These are phyloP conservation scores for Crambe crambe DNA, from an alignment of 37 sponge, comb jelly and placozoan species.

Conservation along the genomic window DNA sequence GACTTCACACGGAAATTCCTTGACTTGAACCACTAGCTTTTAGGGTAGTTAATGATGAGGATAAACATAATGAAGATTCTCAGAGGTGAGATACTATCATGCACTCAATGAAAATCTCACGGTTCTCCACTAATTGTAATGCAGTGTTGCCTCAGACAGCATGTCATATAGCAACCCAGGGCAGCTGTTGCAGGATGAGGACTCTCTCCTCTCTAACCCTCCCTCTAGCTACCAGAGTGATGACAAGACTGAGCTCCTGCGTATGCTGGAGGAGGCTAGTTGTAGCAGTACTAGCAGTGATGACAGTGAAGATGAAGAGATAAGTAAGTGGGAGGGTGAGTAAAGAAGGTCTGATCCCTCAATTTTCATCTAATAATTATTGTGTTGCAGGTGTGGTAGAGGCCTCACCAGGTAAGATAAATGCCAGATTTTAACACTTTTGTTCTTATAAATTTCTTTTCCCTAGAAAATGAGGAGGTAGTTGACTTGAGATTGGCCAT, in stretches of 20 bases:
- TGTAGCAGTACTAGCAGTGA: conserved; percentile 21
- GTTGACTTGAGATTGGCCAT: conserved; percentile 13
- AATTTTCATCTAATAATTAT: background rate
- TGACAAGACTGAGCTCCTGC: conserved; percentile 29
- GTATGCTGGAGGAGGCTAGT: conserved; percentile 45
- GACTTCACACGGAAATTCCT: no score
- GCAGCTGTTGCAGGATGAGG: conserved; percentile 36
- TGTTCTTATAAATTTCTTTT: background rate
- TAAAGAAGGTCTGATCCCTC: background rate
- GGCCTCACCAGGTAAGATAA: conserved; percentile 3
- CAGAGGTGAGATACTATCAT: conserved; percentile 54
- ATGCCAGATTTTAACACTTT: background rate
- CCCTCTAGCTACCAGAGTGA: background rate
- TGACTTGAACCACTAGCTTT: conserved; percentile 37
- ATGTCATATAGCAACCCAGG: background rate
- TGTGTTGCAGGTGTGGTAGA: conserved; percentile 9
- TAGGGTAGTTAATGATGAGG: conserved; percentile 56
- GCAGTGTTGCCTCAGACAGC: conserved; percentile 7
- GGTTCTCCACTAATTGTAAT: background rate
- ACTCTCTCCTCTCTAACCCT: conserved; percentile 22
- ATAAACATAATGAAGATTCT: conserved; percentile 39
- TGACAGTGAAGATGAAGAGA: conserved; percentile 33
- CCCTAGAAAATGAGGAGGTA: conserved; percentile 31
- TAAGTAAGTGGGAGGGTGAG: conserved; percentile 14
- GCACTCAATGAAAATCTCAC: background rate